Evolutionary conservation across 2,797 vertebrate genomes (phyloP).

Genomic region (Notamacropus eugenii): DNA sequence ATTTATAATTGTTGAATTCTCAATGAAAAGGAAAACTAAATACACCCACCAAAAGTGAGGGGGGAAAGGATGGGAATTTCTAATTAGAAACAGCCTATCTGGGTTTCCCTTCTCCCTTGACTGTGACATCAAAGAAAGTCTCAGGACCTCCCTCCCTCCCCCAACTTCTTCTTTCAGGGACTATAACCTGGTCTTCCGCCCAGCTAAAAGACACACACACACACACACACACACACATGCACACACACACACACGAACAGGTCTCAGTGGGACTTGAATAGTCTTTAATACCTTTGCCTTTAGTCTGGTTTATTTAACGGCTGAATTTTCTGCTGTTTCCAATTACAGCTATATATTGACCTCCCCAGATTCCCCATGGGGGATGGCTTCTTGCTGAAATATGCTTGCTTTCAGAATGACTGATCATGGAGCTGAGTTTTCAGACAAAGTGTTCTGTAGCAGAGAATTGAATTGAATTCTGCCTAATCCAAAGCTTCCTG

Average conservation of each 20-base stretch:
- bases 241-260: not conserved
- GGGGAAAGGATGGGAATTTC: not conserved
- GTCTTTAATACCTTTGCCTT: constrained; percentile 13
- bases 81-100: not conserved
- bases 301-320: constrained; percentile 2
- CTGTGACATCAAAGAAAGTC: not conserved
- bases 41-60: not conserved
- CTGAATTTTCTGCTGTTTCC: constrained; percentile 12
- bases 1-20: not conserved
- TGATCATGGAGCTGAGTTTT: not conserved
- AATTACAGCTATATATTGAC: not conserved
- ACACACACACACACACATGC: not conserved
- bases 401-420: not conserved
- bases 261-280: not conserved
- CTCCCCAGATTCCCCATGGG: not conserved
- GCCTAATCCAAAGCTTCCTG: not conserved
- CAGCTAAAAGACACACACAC: not conserved
- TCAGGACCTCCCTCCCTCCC: not conserved
- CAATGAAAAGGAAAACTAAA: not conserved
- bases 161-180: not conserved
- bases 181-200: not conserved
- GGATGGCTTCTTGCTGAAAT: constrained; percentile 1
- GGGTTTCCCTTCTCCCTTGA: not conserved
- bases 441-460: not conserved
- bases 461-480: constrained; percentile 1